Base-by-base conservation (phyloP, 2,888 invertebrate genomes). In the Diarsia dahlii region DNA sequence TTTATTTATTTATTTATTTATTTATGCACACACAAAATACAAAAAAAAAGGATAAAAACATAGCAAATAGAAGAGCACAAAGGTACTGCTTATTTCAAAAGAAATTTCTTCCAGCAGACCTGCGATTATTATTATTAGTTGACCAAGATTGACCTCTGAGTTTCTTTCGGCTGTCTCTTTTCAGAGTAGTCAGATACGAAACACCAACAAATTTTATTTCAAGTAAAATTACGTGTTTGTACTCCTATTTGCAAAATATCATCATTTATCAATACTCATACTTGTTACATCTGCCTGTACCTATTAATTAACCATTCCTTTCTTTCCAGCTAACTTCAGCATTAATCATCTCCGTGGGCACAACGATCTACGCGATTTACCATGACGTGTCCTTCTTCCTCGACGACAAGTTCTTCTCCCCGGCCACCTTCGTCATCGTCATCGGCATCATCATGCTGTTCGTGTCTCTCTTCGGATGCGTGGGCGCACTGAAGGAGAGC, bases 401-500 rank as follows among this genome's bases (percentile, higher is more conserved):
- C 89, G 98, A 98, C 85, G 97, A 97, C 82, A 97, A 98, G 89
- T 98, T 98, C 92, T 97, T 98, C 89, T 98, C 98, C 0, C 98
- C 99, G 23, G 98, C 99, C 3, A 97, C 98, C 34, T 97, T 99
- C 65, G 95, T 99, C 74, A 98, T 99, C 85, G 97, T 98, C 67
- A 98, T 98, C 67, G 99, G 99, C 0, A 96, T 98, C 46, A 97
- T 99, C 82, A 98, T 99, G 93, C 98, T 99, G 88, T 95, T 98
- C 80, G 98, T 99, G 62, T 99, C 99, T 1, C 98, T 98, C 87
- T 97, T 99, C 90, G 99, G 99, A 71, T 99, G 99, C 95, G 98
- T 98, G 89, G 99, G 99, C 48, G 99, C 99, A 8, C 97, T 99
- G 89, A 97, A 97, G 89, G 99, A 99, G 93, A 98, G 98, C 93